These are phyloP conservation scores for Apis cerana DNA, from an alignment of 1,140 invertebrate genomes.

Conservation along the genomic window DNA sequence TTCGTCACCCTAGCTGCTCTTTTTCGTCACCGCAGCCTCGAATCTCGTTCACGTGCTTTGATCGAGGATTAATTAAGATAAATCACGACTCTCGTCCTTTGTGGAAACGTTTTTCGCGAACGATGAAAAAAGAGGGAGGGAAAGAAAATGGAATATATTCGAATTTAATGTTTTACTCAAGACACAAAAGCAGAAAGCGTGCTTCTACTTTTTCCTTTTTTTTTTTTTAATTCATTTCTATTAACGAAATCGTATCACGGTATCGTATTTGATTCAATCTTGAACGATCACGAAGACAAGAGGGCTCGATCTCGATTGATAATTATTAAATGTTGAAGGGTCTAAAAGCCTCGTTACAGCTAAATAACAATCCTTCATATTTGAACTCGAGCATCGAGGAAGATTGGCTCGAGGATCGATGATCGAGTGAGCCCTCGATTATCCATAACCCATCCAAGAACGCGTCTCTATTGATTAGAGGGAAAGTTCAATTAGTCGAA, in stretches of 20 bases:
- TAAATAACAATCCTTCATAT: constrained; percentile 53
- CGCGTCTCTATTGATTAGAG: constrained; percentile 1
- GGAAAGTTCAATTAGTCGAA: constrained; percentile 36
- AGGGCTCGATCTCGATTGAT: constrained; percentile 8
- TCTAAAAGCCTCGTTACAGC: constrained; percentile 46
- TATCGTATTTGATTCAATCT: no score
- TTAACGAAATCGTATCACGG: no score
- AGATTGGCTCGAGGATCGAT: background rate
- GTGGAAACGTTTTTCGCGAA: no score
- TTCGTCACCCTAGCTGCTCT: constrained; percentile 1
- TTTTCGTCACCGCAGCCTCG: background rate
- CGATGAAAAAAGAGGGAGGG: no score
- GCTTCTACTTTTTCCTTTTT: no score
- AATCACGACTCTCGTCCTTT: background rate
- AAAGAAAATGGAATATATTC: no score
- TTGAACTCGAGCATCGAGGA: constrained; percentile 16
- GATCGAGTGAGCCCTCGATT: background rate
- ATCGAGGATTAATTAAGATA: constrained; percentile 48
- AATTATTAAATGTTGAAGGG: constrained; percentile 48
- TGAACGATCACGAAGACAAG: no score
- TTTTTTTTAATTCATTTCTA: no score
- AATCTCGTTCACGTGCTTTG: background rate
- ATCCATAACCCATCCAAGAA: background rate
- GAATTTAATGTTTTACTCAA: no score
- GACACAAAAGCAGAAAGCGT: no score